A percentile compares a stretch with the other conserved stretches of the same genome.
Conservation (phyloP, 2,797 vertebrate genomes). For the Phaenicophaeus curvirostris region DNA sequence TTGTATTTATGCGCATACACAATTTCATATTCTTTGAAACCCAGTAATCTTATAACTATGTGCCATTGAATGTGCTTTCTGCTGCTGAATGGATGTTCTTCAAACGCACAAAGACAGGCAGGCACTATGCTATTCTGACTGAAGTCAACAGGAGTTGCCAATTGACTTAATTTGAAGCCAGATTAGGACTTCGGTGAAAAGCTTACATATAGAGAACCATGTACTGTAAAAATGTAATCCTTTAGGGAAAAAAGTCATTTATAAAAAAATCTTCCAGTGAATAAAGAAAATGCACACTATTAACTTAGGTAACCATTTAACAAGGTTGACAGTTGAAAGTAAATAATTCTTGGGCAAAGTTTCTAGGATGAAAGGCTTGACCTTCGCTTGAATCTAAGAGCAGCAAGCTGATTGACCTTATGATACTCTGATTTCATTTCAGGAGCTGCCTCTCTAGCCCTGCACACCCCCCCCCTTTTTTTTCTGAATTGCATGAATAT, state of each 20-base stretch:
- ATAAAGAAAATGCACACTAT: slow-evolving; percentile 1
- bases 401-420: slow-evolving; percentile 27
- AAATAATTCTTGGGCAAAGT: slow-evolving; percentile 51
- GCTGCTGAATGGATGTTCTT: slow-evolving; percentile 17
- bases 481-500: slow-evolving; percentile 59
- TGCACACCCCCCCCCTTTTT: background rate
- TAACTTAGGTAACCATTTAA: slow-evolving; percentile 51
- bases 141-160: slow-evolving; percentile 23
- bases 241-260: background rate
- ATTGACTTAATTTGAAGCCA: background rate
- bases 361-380: slow-evolving; percentile 54
- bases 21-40: background rate
- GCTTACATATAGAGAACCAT: slow-evolving; percentile 26
- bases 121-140: background rate
- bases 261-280: slow-evolving; percentile 26
- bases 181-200: slow-evolving; percentile 41
- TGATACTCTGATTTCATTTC: slow-evolving; percentile 19
- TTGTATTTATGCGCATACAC: background rate
- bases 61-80: background rate
- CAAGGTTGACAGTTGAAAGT: slow-evolving; percentile 20
- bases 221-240: slow-evolving; percentile 45
- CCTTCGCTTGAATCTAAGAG: background rate
- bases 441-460: background rate
- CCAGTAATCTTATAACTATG: background rate
- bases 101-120: background rate